A percentile compares a stretch with the other conserved stretches of the same genome.
Conservation (phyloP, 2,888 invertebrate genomes). For the Euclidia mi region DNA sequence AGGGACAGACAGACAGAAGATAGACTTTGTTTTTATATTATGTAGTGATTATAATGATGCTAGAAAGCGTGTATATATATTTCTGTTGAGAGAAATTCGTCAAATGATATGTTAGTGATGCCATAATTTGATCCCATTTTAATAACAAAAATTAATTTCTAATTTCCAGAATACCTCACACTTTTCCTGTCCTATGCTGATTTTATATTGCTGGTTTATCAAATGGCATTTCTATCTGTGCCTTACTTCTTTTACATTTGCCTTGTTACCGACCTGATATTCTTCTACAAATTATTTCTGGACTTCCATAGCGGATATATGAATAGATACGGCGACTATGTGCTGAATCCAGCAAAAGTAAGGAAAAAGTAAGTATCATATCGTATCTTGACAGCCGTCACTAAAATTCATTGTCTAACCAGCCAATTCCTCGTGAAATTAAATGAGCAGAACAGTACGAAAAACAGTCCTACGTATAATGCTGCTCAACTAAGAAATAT, state of each 20-base stretch:
- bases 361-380: slow-evolving; percentile 75
- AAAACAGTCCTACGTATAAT: too few species aligned
- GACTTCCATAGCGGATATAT: slow-evolving; percentile 86
- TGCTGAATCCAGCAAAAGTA: slow-evolving; percentile 81
- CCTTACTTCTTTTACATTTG: slow-evolving; percentile 72
- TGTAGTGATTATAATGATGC: too few species aligned
- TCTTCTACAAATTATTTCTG: slow-evolving; percentile 81
- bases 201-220: slow-evolving; percentile 82
- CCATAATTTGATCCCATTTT: too few species aligned
- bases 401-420: too few species aligned
- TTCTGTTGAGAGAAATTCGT: too few species aligned
- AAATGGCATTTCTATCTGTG: slow-evolving; percentile 85
- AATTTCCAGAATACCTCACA: slow-evolving; percentile 81
- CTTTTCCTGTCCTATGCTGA: slow-evolving; percentile 80
- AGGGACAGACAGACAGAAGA: too few species aligned
- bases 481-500: too few species aligned
- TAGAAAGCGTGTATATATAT: too few species aligned
- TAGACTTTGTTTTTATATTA: too few species aligned
- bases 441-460: too few species aligned
- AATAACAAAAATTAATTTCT: slow-evolving; percentile 16
- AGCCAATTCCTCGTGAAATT: too few species aligned
- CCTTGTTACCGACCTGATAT: slow-evolving; percentile 77
- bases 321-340: slow-evolving; percentile 86
- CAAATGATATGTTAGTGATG: too few species aligned
- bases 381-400: not conserved